Evolutionary conservation across 2,797 vertebrate genomes (phyloP).

Genomic region (Lates japonicus): DNA sequence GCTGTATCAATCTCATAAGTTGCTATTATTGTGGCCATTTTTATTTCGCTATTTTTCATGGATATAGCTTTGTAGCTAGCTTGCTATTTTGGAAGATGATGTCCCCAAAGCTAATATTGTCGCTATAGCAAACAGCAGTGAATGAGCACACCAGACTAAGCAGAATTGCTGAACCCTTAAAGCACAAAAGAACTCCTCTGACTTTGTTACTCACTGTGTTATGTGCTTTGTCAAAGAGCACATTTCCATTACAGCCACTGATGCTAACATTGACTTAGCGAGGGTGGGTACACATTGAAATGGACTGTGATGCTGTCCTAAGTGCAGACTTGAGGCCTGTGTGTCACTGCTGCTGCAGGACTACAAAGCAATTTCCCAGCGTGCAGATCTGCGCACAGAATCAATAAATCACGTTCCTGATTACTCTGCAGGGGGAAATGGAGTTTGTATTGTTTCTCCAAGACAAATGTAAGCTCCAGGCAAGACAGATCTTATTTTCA

Average conservation of each 20-base stretch:
- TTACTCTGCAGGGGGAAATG: conserved; percentile 83
- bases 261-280: conserved; percentile 60
- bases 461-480: conserved; percentile 82
- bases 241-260: conserved; percentile 68
- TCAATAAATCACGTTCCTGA: conserved; percentile 83
- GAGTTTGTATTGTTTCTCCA: conserved; percentile 85
- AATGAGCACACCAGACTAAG: neutral
- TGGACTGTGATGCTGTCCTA: conserved; percentile 53
- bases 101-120: neutral
- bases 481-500: conserved; percentile 81
- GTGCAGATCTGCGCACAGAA: conserved; percentile 74
- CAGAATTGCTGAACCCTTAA: neutral
- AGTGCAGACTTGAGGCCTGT: conserved; percentile 43
- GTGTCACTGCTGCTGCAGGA: conserved; percentile 70
- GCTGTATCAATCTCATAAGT: neutral
- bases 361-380: conserved; percentile 83
- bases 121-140: neutral
- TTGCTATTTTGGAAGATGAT: neutral
- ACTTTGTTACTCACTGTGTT: conserved; percentile 13
- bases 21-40: neutral
- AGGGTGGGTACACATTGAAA: conserved; percentile 52
- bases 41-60: neutral
- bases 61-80: neutral
- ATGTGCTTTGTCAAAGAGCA: conserved; percentile 57
- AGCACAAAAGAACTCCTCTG: conserved; percentile 11